Evolutionary conservation across 1,140 invertebrate genomes (phyloP).

Genomic region (Atta texana): DNA sequence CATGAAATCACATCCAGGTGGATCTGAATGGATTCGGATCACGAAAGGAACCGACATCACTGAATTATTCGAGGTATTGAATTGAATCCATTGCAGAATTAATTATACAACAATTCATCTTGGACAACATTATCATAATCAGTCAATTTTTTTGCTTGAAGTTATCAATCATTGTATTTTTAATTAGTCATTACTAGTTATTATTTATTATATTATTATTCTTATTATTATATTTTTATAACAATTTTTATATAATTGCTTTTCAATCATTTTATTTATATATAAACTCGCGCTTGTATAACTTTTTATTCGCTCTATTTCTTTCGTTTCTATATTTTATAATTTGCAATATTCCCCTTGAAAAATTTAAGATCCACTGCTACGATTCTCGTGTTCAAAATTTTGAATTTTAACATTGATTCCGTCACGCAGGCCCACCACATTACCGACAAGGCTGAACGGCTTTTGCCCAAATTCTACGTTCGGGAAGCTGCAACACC

Average conservation of each 20-base stretch:
- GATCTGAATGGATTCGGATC: constrained; percentile 90
- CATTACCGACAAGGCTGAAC: constrained; percentile 85
- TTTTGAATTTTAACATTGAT: neutral
- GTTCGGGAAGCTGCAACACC: constrained; percentile 86
- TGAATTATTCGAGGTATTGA: constrained; percentile 89
- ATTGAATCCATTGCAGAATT: neutral
- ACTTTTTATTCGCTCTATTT: neutral
- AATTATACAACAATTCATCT: constrained; percentile 6
- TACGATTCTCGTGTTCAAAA: neutral
- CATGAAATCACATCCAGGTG: constrained; percentile 92
- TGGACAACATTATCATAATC: neutral
- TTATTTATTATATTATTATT: constrained; percentile 17
- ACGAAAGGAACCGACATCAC: constrained; percentile 92
- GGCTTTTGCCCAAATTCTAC: constrained; percentile 88
- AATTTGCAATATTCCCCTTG: neutral
- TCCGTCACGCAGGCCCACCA: constrained; percentile 86
- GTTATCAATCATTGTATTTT: neutral
- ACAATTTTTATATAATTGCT: neutral
- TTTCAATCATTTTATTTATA: neutral
- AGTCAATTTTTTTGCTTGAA: constrained; percentile 3
- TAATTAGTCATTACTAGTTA: neutral
- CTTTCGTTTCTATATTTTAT: neutral
- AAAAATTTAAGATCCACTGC: neutral
- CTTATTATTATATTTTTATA: neutral
- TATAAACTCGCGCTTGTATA: too few species aligned